These are phyloP conservation scores for Tyria jacobaeae DNA, from an alignment of 2,888 invertebrate species.

Conservation along the genomic window DNA sequence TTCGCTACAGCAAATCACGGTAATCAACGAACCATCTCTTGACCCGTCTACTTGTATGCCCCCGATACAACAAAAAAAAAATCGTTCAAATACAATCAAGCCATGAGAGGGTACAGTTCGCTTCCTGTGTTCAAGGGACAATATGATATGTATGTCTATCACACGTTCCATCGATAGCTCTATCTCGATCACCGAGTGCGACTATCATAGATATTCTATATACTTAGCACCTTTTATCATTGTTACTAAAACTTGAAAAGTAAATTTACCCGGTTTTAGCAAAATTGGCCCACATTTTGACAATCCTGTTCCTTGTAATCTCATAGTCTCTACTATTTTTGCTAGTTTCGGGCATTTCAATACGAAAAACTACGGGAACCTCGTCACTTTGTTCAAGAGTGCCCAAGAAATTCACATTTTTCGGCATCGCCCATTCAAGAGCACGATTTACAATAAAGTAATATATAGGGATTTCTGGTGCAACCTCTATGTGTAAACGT, in stretches of 20 bases:
- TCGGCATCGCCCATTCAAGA: slow-evolving; percentile 73
- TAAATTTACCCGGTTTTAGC: slow-evolving; percentile 79
- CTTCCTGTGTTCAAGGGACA: background rate
- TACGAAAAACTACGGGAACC: slow-evolving; percentile 72
- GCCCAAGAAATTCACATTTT: slow-evolving; percentile 61
- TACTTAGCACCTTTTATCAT: background rate
- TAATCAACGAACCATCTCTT: too few species aligned
- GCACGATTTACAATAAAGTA: slow-evolving; percentile 75
- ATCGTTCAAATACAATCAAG: background rate
- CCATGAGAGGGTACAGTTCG: too few species aligned
- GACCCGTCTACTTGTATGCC: too few species aligned
- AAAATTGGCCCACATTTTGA: slow-evolving; percentile 84
- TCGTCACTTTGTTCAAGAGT: slow-evolving; percentile 75
- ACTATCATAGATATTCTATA: background rate
- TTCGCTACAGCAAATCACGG: too few species aligned
- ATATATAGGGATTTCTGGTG: slow-evolving; percentile 70
- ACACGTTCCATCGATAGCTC: too few species aligned
- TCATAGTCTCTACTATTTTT: slow-evolving; percentile 74
- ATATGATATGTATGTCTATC: too few species aligned
- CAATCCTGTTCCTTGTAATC: slow-evolving; percentile 67
- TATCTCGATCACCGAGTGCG: too few species aligned
- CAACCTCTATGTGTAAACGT: slow-evolving; percentile 66
- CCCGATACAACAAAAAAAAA: too few species aligned
- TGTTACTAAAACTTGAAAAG: background rate
- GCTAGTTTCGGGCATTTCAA: slow-evolving; percentile 58